Percentiles rank a stretch among this genome's conserved stretches.
phyloP scores from a whole-genome alignment of 2,113 vertebrate species.

The Pedionomus torquatus region DNA sequence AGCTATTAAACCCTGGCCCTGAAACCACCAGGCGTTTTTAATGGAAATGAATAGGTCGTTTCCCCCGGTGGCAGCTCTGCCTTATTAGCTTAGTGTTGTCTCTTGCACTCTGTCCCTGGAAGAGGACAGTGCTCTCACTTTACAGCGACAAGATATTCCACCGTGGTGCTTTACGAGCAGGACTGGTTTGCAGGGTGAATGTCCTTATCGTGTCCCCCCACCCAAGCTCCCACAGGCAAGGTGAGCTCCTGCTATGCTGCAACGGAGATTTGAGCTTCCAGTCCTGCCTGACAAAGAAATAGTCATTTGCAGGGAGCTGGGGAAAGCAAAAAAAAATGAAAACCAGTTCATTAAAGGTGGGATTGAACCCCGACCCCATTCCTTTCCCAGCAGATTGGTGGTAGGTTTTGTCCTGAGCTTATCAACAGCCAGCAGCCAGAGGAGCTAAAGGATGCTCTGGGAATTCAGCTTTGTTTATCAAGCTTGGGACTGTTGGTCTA shows the following conservation, averaged over 20 bases:
- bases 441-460: neutral
- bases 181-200: neutral
- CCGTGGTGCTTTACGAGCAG: neutral
- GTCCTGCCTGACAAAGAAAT: neutral
- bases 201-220: fast-evolving
- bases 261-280: neutral
- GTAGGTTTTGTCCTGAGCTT: neutral
- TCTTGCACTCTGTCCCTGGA: neutral
- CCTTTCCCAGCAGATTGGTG: neutral
- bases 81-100: neutral
- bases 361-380: neutral
- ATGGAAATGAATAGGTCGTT: neutral
- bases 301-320: neutral
- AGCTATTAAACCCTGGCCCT: neutral
- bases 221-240: neutral
- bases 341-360: neutral
- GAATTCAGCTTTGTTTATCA: conserved; percentile 9
- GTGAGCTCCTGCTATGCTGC: neutral
- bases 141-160: neutral
- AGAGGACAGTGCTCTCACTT: neutral
- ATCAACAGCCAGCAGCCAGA: neutral
- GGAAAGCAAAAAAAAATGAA: neutral
- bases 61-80: neutral
- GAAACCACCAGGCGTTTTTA: neutral
- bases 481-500: neutral